These are phyloP conservation scores for Hylaea fasciaria DNA, from an alignment of 2,888 invertebrate genomes.

Conservation along the genomic window DNA sequence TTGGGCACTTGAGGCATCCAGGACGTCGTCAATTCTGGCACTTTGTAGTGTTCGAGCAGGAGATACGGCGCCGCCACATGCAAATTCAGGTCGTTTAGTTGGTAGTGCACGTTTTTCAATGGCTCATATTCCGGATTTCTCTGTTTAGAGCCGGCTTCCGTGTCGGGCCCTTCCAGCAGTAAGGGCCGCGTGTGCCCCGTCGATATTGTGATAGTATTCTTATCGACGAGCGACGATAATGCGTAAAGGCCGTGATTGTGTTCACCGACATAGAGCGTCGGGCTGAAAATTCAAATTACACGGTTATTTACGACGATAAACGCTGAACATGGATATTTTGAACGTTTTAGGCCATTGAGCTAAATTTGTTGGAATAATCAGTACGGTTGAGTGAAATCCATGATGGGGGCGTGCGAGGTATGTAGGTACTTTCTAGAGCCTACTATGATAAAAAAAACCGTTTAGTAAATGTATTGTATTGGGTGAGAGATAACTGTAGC, in stretches of 20 bases:
- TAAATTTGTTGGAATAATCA: constrained; percentile 17
- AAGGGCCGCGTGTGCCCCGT: constrained; percentile 88
- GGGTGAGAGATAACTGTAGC: not conserved
- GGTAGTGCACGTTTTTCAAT: constrained; percentile 78
- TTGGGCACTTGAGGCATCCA: constrained; percentile 77
- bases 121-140: constrained; percentile 74
- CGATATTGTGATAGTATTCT: constrained; percentile 92
- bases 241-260: constrained; percentile 94
- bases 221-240: constrained; percentile 95
- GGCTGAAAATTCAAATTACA: constrained; percentile 83
- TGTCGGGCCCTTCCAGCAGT: constrained; percentile 89
- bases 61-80: constrained; percentile 78
- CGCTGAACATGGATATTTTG: constrained; percentile 4
- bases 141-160: constrained; percentile 45
- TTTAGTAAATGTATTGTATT: not conserved
- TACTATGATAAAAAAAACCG: not conserved
- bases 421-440: constrained; percentile 8
- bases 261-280: constrained; percentile 97
- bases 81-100: constrained; percentile 72
- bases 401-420: constrained; percentile 24
- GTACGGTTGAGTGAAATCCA: constrained; percentile 25
- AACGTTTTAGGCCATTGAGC: constrained; percentile 10
- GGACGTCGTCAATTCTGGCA: constrained; percentile 85
- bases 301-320: constrained; percentile 9
- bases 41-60: constrained; percentile 88